Evolutionary conservation across 2,113 vertebrate species (phyloP).

Genomic region (Sinocyclocheilus anophthalmus): DNA sequence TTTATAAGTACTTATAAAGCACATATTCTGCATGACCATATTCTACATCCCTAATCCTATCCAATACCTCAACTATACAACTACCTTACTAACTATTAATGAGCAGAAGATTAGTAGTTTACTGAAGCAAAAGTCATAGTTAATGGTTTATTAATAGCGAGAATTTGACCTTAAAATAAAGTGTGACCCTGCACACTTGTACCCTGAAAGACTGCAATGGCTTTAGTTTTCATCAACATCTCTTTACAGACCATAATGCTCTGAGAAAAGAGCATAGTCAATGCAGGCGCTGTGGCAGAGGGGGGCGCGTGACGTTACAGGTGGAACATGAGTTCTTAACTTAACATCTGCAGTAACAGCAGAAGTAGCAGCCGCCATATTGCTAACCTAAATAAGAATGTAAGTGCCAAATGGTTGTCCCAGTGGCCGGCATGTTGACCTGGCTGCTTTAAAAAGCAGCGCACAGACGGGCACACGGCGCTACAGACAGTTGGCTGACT

Average conservation of each 20-base stretch:
- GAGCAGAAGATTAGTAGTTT: too few relatives aligned
- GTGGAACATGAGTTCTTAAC: conserved; percentile 35
- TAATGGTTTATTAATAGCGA: too few relatives aligned
- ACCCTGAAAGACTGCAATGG: not conserved
- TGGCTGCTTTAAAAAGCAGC: conserved; percentile 60
- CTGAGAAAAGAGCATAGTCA: conserved; percentile 16
- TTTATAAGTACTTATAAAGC: too few relatives aligned
- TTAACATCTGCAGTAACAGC: conserved; percentile 58
- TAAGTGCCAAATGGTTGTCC: conserved; percentile 53
- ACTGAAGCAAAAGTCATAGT: too few relatives aligned
- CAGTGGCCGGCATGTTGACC: conserved; percentile 58
- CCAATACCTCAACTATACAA: too few relatives aligned
- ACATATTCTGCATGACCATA: too few relatives aligned
- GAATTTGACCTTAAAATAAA: too few relatives aligned
- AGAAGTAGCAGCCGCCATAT: conserved; percentile 54
- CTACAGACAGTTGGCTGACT: conserved; percentile 72
- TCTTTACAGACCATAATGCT: conserved; percentile 11
- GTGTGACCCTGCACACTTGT: not conserved
- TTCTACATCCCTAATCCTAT: too few relatives aligned
- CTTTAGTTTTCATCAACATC: conserved; percentile 1
- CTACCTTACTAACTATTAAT: too few relatives aligned
- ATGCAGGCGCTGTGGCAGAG: not conserved
- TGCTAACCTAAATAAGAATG: conserved; percentile 56
- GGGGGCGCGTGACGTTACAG: conserved; percentile 1
- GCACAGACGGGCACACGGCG: conserved; percentile 62